A percentile compares a stretch with the other conserved stretches of the same genome.
Evolutionary conservation across 2,888 invertebrate species (phyloP).

Genomic region (Acanthosoma haemorrhoidale): DNA sequence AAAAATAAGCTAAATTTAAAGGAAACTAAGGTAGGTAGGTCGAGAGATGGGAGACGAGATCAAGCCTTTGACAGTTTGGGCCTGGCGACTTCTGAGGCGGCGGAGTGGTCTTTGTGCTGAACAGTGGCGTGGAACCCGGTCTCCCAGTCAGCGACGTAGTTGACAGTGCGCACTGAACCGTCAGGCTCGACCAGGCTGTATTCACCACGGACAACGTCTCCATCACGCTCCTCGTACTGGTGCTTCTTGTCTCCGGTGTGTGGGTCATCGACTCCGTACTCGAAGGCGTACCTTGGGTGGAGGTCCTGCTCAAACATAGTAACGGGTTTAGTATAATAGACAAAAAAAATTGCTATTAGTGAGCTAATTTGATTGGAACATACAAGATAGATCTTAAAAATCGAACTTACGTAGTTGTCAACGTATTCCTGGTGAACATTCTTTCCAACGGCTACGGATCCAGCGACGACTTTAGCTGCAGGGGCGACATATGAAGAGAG

Average conservation of each 20-base stretch:
- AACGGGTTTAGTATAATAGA: too few relatives aligned
- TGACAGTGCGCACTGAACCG: constrained; percentile 67
- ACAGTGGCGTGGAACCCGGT: constrained; percentile 71
- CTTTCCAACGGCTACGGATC: constrained; percentile 42
- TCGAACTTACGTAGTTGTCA: constrained; percentile 40
- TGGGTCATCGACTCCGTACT: constrained; percentile 67
- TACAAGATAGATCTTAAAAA: too few relatives aligned
- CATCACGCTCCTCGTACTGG: constrained; percentile 66
- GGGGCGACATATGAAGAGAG: constrained; percentile 47
- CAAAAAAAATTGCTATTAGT: too few relatives aligned
- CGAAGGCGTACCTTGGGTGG: constrained; percentile 58
- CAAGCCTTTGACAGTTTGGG: constrained; percentile 35
- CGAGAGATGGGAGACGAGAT: background rate
- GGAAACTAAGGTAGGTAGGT: background rate
- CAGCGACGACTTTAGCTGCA: constrained; percentile 44
- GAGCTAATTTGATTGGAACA: too few relatives aligned
- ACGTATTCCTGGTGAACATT: constrained; percentile 39
- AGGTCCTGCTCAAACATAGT: constrained; percentile 37
- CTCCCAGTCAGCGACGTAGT: constrained; percentile 72
- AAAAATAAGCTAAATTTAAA: too few relatives aligned
- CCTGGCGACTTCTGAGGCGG: constrained; percentile 35
- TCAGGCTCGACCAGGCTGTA: constrained; percentile 58
- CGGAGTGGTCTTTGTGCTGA: constrained; percentile 37
- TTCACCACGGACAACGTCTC: constrained; percentile 64
- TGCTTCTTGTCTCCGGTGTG: constrained; percentile 69